A percentile compares a stretch with the other conserved stretches of the same genome.
These are phyloP conservation scores for Clarias pachynema DNA, from an alignment of 2,797 vertebrate species.

Conservation along the genomic window DNA sequence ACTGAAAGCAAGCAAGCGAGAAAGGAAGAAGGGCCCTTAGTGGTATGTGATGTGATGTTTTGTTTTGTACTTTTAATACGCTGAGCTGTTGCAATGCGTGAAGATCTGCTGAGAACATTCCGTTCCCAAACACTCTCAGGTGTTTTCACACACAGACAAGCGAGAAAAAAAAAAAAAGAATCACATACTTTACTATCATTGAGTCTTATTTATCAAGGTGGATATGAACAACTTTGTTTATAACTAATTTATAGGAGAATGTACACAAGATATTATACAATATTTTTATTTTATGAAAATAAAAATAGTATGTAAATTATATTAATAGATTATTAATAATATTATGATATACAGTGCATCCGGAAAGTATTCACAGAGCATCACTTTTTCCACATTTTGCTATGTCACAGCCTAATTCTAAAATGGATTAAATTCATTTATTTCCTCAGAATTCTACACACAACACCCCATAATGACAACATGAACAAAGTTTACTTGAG, in stretches of 20 bases:
- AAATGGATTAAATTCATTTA: too few species aligned
- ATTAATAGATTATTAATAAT: too few species aligned
- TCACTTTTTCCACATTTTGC: too few species aligned
- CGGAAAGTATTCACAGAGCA: too few species aligned
- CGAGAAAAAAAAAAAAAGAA: background rate
- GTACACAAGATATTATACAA: background rate
- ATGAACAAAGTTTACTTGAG: too few species aligned
- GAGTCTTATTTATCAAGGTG: background rate
- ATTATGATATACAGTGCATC: too few species aligned
- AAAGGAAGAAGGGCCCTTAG: slow-evolving; percentile 13
- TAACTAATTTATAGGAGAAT: background rate
- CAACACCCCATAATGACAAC: too few species aligned
- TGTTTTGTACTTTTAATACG: slow-evolving; percentile 9
- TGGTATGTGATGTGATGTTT: slow-evolving; percentile 39
- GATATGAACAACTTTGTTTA: background rate
- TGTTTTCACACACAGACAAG: background rate
- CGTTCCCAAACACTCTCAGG: background rate
- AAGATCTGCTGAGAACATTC: slow-evolving; percentile 12
- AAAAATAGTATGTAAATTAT: too few species aligned
- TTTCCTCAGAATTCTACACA: too few species aligned
- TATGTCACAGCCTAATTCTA: too few species aligned
- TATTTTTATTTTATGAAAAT: background rate
- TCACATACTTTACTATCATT: background rate
- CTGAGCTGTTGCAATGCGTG: slow-evolving; percentile 26
- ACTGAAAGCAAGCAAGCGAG: slow-evolving; percentile 18